These are phyloP conservation scores for Microctonus aethiopoides DNA, from an alignment of 2,888 invertebrate species.

Conservation along the genomic window DNA sequence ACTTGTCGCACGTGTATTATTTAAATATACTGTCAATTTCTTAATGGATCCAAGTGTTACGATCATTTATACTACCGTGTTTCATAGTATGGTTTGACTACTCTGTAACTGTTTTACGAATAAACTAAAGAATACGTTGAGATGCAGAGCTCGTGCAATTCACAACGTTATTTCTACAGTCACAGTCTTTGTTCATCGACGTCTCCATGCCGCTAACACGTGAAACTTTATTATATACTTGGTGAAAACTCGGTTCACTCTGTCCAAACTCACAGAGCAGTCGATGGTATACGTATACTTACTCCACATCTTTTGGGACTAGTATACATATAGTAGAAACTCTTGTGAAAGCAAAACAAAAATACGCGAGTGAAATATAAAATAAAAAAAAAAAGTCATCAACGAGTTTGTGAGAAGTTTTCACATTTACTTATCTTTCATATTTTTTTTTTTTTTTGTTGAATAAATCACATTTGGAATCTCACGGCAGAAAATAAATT, in stretches of 20 bases:
- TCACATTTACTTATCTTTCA: background rate
- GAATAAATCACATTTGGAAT: background rate
- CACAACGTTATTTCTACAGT: background rate
- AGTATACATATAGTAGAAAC: constrained; percentile 2
- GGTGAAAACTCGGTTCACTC: constrained; percentile 8
- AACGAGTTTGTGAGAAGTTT: background rate
- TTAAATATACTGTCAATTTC: constrained; percentile 24
- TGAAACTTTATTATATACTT: constrained; percentile 30
- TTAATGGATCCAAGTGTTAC: constrained; percentile 37
- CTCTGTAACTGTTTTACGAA: constrained; percentile 46
- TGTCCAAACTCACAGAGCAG: background rate
- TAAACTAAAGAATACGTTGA: constrained; percentile 32
- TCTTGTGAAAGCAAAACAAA: background rate
- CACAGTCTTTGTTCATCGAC: background rate
- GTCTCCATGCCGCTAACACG: background rate
- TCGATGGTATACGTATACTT: background rate
- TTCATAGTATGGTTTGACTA: constrained; percentile 38
- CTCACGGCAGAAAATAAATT: too few relatives aligned
- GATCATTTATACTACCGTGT: constrained; percentile 34
- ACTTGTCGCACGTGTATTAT: too few relatives aligned
- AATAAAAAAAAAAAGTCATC: background rate
- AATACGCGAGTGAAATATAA: background rate
- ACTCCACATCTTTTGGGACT: constrained; percentile 24
- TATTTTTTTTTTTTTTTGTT: background rate
- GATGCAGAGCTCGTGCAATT: background rate